phyloP scores from a whole-genome alignment of 2,797 vertebrate species.

The Strix occidentalis region DNA sequence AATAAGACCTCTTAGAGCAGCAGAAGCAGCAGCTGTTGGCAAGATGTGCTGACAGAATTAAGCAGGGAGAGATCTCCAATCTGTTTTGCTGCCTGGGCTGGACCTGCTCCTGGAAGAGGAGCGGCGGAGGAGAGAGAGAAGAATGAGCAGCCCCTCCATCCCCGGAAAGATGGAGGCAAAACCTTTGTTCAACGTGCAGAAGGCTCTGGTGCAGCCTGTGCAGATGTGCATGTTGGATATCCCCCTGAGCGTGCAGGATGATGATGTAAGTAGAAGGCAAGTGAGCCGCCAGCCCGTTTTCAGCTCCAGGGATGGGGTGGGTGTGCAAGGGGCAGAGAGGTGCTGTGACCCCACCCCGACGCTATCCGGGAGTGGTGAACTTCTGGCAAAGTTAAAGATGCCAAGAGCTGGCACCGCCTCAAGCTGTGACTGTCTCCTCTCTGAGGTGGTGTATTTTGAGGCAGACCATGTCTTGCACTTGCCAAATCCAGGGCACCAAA shows the following conservation, averaged over 20 bases:
- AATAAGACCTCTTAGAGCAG: constrained; percentile 10
- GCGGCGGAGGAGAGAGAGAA: not conserved
- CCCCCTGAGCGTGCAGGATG: constrained; percentile 83
- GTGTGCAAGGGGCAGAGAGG: not conserved
- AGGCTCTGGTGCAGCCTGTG: constrained; percentile 87
- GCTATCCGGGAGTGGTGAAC: not conserved
- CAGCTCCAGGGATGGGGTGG: not conserved
- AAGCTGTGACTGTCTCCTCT: constrained; percentile 14
- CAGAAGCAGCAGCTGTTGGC: constrained; percentile 13
- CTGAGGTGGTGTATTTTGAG: not conserved
- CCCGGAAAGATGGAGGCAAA: constrained; percentile 81
- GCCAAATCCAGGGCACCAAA: constrained; percentile 11
- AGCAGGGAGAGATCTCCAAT: not conserved
- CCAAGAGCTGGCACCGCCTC: constrained; percentile 20
- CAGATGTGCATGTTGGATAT: constrained; percentile 89
- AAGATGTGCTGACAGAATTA: constrained; percentile 21
- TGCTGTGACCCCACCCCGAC: constrained; percentile 24
- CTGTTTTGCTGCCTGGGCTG: not conserved
- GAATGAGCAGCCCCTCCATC: constrained; percentile 54
- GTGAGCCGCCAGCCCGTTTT: not conserved
- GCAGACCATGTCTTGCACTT: not conserved
- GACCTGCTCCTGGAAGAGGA: not conserved
- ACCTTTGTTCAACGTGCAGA: constrained; percentile 85
- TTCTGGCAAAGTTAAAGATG: constrained; percentile 35
- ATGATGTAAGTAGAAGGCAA: constrained; percentile 80